A percentile compares a stretch with the other conserved stretches of the same genome.
Conservation (phyloP, 2,888 invertebrate genomes). For the Trissolcus japonicus region DNA sequence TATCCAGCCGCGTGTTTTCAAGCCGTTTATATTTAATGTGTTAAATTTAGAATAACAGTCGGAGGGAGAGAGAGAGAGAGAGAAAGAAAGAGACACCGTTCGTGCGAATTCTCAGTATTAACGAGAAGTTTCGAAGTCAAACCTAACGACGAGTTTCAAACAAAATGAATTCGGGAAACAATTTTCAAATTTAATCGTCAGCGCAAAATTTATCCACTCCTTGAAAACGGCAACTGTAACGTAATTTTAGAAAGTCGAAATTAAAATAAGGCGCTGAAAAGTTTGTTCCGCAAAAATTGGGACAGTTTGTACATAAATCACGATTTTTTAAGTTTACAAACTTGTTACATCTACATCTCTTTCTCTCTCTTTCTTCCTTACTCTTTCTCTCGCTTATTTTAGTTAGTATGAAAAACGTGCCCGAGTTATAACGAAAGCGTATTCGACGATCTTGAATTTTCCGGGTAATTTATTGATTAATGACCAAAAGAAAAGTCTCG, state of each 20-base stretch:
- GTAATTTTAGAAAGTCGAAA: slow-evolving; percentile 18
- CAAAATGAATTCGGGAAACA: neutral
- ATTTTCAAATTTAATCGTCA: neutral
- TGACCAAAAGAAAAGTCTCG: slow-evolving; percentile 36
- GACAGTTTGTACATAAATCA: slow-evolving; percentile 36
- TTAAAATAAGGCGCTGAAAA: slow-evolving; percentile 17
- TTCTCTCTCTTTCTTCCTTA: too few relatives aligned
- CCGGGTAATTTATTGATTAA: slow-evolving; percentile 49
- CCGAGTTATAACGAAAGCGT: slow-evolving; percentile 42
- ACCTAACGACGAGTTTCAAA: neutral
- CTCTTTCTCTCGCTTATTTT: slow-evolving; percentile 36
- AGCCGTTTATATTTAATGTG: slow-evolving; percentile 21
- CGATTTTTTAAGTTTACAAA: slow-evolving; percentile 35
- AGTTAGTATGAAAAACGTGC: slow-evolving; percentile 37
- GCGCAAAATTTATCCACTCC: neutral
- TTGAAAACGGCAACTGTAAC: neutral
- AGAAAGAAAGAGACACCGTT: too few relatives aligned
- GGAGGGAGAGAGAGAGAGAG: neutral
- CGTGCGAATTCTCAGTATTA: slow-evolving; percentile 2
- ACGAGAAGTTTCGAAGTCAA: slow-evolving; percentile 9
- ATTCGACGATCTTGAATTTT: slow-evolving; percentile 48
- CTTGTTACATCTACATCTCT: slow-evolving; percentile 30
- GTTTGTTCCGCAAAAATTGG: slow-evolving; percentile 25
- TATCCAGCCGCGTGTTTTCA: slow-evolving; percentile 11
- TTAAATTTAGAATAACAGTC: slow-evolving; percentile 30